phyloP scores from a whole-genome alignment of 2,113 vertebrate genomes.

The Siniperca chuatsi region DNA sequence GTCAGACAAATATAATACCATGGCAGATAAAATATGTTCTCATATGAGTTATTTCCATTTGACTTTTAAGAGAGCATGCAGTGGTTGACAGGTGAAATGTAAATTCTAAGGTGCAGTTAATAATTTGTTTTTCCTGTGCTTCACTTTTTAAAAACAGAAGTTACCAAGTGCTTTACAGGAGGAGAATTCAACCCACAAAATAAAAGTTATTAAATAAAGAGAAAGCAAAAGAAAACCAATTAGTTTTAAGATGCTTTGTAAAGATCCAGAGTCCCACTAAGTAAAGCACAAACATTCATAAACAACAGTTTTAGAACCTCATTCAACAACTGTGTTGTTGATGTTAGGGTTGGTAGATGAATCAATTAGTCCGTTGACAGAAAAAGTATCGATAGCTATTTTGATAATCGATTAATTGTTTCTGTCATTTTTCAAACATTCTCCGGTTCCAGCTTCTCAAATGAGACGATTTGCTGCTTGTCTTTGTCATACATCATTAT shows the following conservation, averaged over 20 bases:
- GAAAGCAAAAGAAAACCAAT: not conserved
- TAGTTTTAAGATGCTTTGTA: not conserved
- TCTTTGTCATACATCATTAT: not conserved
- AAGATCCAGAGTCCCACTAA: not conserved
- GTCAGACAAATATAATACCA: conserved; percentile 2
- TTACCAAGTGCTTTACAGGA: not conserved
- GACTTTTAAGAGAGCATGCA: not conserved
- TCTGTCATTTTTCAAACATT: not conserved
- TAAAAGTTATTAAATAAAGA: not conserved
- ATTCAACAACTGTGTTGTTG: not conserved
- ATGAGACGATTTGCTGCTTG: not conserved
- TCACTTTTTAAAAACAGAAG: not conserved
- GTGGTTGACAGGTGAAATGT: not conserved
- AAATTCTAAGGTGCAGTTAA: not conserved
- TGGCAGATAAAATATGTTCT: not conserved
- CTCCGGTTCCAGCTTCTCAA: not conserved
- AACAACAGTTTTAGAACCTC: not conserved
- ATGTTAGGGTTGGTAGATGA: not conserved
- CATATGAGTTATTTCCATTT: not conserved
- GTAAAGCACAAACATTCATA: not conserved
- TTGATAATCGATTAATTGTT: not conserved
- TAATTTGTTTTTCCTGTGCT: not conserved
- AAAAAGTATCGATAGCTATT: not conserved
- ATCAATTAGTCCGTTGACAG: not conserved
- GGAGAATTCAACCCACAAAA: not conserved